These are phyloP conservation scores for Sinhomidia bicolor DNA, from an alignment of 2,888 invertebrate species.

Conservation along the genomic window DNA sequence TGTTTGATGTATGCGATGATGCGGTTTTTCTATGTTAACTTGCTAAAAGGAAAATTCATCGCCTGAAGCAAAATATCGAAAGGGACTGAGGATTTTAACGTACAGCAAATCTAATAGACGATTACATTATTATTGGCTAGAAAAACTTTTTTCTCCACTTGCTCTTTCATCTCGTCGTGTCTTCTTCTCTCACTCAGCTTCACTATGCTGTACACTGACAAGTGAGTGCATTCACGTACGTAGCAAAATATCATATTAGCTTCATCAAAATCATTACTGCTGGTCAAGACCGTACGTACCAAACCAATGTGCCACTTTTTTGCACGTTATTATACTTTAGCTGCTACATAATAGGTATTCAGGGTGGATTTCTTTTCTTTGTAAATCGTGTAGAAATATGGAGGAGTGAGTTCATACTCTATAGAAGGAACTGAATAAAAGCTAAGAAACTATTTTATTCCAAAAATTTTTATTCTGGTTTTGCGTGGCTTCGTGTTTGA, in stretches of 20 bases:
- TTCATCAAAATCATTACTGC: conserved; percentile 32
- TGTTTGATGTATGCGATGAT: conserved; percentile 32
- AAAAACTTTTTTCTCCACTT: conserved; percentile 16
- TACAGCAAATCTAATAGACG: conserved; percentile 2
- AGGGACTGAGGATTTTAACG: conserved; percentile 47
- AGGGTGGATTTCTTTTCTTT: background rate
- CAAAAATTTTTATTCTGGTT: conserved; percentile 1
- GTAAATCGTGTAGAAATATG: background rate
- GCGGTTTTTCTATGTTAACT: conserved; percentile 27
- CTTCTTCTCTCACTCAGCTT: background rate
- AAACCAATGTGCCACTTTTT: conserved; percentile 64
- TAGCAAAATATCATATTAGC: too few relatives aligned
- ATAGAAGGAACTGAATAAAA: background rate
- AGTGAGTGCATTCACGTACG: background rate
- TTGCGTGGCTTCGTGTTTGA: background rate
- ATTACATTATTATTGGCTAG: conserved; percentile 15
- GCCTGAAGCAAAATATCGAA: conserved; percentile 64
- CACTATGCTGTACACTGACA: background rate
- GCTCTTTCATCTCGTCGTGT: conserved; percentile 33
- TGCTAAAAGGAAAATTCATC: conserved; percentile 45
- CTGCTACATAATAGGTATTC: background rate
- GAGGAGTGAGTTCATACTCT: conserved; percentile 12
- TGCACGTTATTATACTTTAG: background rate
- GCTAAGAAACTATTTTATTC: background rate
- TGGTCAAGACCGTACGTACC: conserved; percentile 65